Conservation (phyloP, 2,797 vertebrate species). For the Urocyon cinereoargenteus region DNA sequence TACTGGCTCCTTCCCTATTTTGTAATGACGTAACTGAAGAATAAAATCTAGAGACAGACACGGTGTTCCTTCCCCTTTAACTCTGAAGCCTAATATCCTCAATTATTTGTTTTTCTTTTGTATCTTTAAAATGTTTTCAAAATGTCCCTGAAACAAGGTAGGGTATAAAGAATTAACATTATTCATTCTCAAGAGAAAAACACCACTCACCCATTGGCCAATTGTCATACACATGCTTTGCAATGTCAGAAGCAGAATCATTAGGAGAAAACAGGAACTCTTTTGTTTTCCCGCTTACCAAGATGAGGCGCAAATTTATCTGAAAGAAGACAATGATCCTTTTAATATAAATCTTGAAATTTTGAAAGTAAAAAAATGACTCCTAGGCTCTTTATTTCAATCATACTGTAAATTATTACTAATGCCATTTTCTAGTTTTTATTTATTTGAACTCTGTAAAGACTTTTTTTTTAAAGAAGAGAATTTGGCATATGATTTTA, state of each 20-base stretch:
- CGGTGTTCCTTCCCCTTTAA: background rate
- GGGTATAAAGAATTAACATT: background rate
- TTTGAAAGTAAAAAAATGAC: background rate
- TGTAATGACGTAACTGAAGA: background rate
- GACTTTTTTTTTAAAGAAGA: background rate
- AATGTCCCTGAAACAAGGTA: background rate
- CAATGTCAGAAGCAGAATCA: slow-evolving; percentile 97
- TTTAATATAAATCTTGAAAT: slow-evolving; percentile 12
- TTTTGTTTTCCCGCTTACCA: slow-evolving; percentile 99
- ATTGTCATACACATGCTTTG: slow-evolving; percentile 98
- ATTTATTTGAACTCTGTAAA: slow-evolving; percentile 32
- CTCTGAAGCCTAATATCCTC: background rate
- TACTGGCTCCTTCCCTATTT: background rate
- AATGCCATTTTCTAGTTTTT: background rate
- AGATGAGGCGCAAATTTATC: slow-evolving; percentile 98
- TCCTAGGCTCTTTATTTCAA: background rate
- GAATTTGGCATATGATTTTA: slow-evolving; percentile 31
- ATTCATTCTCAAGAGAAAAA: slow-evolving; percentile 47
- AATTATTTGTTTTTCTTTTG: background rate
- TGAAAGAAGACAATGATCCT: slow-evolving; percentile 83
- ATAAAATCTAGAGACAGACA: background rate
- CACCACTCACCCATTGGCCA: slow-evolving; percentile 97
- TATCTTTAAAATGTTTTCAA: background rate
- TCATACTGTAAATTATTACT: slow-evolving; percentile 9
- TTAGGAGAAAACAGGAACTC: slow-evolving; percentile 98